These are phyloP conservation scores for Zaprionus lineosus DNA, from an alignment of 2,888 invertebrate species.

Conservation along the genomic window DNA sequence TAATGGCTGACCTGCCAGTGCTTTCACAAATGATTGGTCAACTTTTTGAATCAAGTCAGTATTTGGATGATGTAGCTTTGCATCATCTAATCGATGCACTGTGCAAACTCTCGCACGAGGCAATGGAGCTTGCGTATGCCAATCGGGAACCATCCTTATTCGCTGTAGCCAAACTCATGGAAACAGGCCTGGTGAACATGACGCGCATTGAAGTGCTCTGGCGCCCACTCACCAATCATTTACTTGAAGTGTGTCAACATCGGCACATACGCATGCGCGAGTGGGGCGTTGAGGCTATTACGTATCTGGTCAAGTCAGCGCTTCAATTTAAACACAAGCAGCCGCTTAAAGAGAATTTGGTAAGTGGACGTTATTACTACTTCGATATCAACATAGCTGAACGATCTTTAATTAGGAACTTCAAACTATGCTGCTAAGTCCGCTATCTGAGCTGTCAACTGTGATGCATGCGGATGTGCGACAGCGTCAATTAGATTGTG, in stretches of 20 bases:
- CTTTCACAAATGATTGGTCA: constrained; percentile 95
- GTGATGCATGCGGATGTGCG: constrained; percentile 96
- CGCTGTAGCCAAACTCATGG: constrained; percentile 98
- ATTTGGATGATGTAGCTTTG: constrained; percentile 95
- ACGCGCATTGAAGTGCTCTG: constrained; percentile 96
- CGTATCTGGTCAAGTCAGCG: constrained; percentile 95
- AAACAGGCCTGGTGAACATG: constrained; percentile 97
- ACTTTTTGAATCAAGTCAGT: constrained; percentile 96
- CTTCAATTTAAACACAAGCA: constrained; percentile 93
- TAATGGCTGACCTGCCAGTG: constrained; percentile 97
- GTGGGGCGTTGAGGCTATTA: constrained; percentile 98
- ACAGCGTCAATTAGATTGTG: constrained; percentile 96
- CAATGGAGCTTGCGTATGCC: constrained; percentile 97
- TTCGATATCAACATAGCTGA: background rate
- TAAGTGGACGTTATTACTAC: constrained; percentile 70
- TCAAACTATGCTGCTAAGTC: constrained; percentile 93
- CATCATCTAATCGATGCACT: constrained; percentile 98
- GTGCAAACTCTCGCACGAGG: constrained; percentile 97
- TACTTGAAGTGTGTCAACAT: constrained; percentile 98
- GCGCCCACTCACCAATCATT: constrained; percentile 96
- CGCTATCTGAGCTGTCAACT: constrained; percentile 94
- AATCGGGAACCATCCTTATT: constrained; percentile 98
- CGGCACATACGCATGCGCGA: constrained; percentile 97
- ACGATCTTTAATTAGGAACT: constrained; percentile 84
- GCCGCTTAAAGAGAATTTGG: constrained; percentile 92